These are phyloP conservation scores for Anseranas semipalmata DNA, from an alignment of 2,113 vertebrate species.

Conservation along the genomic window DNA sequence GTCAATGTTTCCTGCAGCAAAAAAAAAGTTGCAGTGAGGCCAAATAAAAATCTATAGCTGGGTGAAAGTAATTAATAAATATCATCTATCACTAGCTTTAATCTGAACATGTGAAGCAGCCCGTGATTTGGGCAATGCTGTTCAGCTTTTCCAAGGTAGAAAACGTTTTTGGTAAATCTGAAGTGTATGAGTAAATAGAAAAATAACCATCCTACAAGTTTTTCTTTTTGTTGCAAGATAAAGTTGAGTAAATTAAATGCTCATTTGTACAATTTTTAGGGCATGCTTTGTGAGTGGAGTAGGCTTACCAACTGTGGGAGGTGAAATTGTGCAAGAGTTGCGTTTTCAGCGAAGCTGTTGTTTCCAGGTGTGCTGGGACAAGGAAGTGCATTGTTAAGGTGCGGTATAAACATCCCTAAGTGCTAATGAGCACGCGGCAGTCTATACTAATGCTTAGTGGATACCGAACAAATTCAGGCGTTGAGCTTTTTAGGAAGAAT, in stretches of 20 bases:
- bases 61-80: neutral
- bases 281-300: rapidly evolving
- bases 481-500: slow-evolving; percentile 75
- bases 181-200: rapidly evolving
- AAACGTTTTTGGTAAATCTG: neutral
- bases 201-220: rapidly evolving
- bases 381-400: neutral
- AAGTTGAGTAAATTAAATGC: rapidly evolving
- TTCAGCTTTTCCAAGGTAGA: rapidly evolving
- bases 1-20: neutral
- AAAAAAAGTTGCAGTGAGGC: neutral
- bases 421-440: slow-evolving; percentile 58
- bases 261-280: rapidly evolving
- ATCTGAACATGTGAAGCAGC: rapidly evolving
- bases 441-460: slow-evolving; percentile 52
- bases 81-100: neutral
- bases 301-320: neutral
- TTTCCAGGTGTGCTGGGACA: neutral
- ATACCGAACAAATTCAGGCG: slow-evolving; percentile 52
- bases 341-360: neutral
- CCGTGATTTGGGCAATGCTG: neutral
- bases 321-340: neutral
- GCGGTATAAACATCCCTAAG: neutral
- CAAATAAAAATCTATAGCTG: neutral
- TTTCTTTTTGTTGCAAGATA: neutral